Percentiles rank a stretch among this genome's conserved stretches.
Evolutionary conservation across 2,797 vertebrate species (phyloP).

Genomic region (Rhinophrynus dorsalis): DNA sequence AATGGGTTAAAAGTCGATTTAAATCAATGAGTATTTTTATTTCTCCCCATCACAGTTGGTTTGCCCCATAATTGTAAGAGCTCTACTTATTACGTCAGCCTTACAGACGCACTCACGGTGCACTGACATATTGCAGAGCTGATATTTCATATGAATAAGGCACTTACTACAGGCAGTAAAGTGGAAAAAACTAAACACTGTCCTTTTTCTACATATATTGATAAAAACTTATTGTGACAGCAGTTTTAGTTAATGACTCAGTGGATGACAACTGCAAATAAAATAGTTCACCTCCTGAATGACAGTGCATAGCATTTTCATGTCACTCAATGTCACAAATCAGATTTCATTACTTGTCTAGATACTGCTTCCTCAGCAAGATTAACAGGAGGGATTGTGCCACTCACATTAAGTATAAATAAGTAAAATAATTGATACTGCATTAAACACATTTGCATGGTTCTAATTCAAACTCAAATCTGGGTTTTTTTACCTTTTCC

Average conservation of each 20-base stretch:
- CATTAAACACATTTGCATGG: background rate
- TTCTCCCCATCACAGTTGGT: too few species aligned
- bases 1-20: too few species aligned
- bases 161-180: conserved; percentile 4
- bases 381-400: background rate
- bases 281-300: conserved; percentile 30
- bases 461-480: background rate
- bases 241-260: conserved; percentile 29
- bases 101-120: too few species aligned
- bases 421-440: background rate
- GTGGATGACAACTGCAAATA: conserved; percentile 35
- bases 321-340: conserved; percentile 33
- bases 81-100: too few species aligned
- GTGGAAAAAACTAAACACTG: background rate
- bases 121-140: too few species aligned
- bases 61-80: too few species aligned
- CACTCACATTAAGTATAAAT: background rate
- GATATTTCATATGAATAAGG: background rate
- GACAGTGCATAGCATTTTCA: conserved; percentile 23
- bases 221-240: conserved; percentile 24
- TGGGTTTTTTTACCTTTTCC: too few species aligned
- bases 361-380: conserved; percentile 3
- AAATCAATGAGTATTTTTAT: too few species aligned
- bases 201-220: conserved; percentile 6
- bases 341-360: conserved; percentile 19